Conservation (phyloP, 2,113 vertebrate genomes). For the Bubo scandiacus region DNA sequence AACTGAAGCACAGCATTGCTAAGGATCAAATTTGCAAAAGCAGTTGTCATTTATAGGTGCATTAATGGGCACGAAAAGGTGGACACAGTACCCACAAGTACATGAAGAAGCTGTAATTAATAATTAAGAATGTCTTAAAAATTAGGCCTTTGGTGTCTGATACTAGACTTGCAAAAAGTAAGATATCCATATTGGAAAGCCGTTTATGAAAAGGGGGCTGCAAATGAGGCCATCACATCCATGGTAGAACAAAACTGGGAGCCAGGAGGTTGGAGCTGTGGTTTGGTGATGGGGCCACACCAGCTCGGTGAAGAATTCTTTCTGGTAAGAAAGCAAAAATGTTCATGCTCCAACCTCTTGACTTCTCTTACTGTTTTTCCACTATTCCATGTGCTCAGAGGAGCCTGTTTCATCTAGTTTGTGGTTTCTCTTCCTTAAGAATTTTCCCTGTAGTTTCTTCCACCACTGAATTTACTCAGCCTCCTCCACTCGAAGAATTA, state of each 20-base stretch:
- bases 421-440: background rate
- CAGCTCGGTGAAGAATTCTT: background rate
- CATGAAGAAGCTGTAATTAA: background rate
- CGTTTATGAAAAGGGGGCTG: background rate
- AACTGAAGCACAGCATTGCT: background rate
- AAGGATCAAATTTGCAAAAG: background rate
- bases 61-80: background rate
- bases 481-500: background rate
- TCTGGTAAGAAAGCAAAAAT: background rate
- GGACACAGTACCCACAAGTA: background rate
- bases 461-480: background rate
- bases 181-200: background rate
- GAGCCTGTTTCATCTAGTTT: background rate
- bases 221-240: background rate
- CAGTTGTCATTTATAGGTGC: background rate
- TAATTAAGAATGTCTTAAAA: background rate
- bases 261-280: background rate
- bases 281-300: background rate
- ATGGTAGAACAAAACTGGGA: background rate
- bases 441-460: background rate
- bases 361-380: background rate
- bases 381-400: background rate
- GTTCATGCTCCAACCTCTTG: rapidly evolving
- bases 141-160: background rate
- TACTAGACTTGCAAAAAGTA: background rate